phyloP scores from a whole-genome alignment of 2,888 invertebrate genomes.

The Agrotis ipsilon region DNA sequence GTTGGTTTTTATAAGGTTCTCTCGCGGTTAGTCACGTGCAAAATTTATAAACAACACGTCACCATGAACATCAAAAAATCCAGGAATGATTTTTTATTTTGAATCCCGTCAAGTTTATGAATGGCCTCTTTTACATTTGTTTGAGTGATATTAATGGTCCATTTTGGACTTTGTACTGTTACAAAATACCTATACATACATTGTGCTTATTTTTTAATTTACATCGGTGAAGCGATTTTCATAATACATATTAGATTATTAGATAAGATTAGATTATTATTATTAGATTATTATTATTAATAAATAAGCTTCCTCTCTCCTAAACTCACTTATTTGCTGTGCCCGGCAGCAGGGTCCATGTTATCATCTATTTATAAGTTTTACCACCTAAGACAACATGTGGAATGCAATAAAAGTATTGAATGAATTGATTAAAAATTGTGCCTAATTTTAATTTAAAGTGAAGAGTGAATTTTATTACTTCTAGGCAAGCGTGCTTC shows the following conservation, averaged over 20 bases:
- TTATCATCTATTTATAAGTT: too few species aligned
- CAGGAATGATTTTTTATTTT: neutral
- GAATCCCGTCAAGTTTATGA: neutral
- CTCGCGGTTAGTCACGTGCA: slow-evolving; percentile 12
- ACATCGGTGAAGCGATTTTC: neutral
- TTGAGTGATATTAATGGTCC: neutral
- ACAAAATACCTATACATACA: neutral
- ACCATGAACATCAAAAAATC: neutral
- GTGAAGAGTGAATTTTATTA: too few species aligned
- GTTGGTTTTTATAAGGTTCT: neutral
- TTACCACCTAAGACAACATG: too few species aligned
- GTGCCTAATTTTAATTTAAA: too few species aligned
- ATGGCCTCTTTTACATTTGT: neutral
- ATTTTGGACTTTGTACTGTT: neutral
- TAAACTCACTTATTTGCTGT: too few species aligned
- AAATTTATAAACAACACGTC: slow-evolving; percentile 16
- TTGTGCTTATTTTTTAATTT: neutral
- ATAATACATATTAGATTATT: neutral
- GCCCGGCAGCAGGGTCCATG: too few species aligned
- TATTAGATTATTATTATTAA: too few species aligned
- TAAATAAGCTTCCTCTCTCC: too few species aligned
- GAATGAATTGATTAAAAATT: too few species aligned
- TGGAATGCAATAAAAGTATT: too few species aligned
- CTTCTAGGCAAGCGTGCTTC: too few species aligned
- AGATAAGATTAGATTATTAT: too few species aligned